Percentiles rank a stretch among this genome's conserved stretches.
Evolutionary conservation across 2,888 invertebrate species (phyloP).

Genomic region (Shargacucullia verbasci): DNA sequence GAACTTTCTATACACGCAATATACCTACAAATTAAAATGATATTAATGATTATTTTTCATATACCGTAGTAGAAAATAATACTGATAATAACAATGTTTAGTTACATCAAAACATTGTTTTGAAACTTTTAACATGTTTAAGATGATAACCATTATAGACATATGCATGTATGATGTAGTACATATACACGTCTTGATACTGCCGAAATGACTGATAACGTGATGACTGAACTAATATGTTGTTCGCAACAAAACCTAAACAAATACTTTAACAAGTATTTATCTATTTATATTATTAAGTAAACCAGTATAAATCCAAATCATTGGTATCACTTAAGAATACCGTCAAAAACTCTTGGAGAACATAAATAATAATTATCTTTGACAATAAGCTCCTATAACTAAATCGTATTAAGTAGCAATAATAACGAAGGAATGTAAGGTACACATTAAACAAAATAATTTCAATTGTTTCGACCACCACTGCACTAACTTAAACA

Average conservation of each 20-base stretch:
- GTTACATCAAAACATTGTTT: conserved; percentile 12
- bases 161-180: too few relatives aligned
- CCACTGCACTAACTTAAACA: conserved; percentile 13
- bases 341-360: not conserved
- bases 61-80: conserved; percentile 30
- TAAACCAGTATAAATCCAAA: too few relatives aligned
- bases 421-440: conserved; percentile 48
- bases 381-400: conserved; percentile 42
- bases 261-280: too few relatives aligned
- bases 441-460: conserved; percentile 7
- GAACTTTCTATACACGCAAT: conserved; percentile 36
- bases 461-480: conserved; percentile 10
- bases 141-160: not conserved
- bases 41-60: not conserved
- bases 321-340: too few relatives aligned
- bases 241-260: too few relatives aligned
- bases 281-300: too few relatives aligned
- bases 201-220: too few relatives aligned
- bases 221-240: too few relatives aligned
- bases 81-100: conserved; percentile 34
- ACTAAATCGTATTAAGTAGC: conserved; percentile 48
- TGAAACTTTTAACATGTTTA: conserved; percentile 9
- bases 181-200: too few relatives aligned
- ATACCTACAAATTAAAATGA: conserved; percentile 1
- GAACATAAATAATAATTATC: too few relatives aligned